Conservation (phyloP, 1,140 invertebrate genomes). For the Plutomurus gul region DNA sequence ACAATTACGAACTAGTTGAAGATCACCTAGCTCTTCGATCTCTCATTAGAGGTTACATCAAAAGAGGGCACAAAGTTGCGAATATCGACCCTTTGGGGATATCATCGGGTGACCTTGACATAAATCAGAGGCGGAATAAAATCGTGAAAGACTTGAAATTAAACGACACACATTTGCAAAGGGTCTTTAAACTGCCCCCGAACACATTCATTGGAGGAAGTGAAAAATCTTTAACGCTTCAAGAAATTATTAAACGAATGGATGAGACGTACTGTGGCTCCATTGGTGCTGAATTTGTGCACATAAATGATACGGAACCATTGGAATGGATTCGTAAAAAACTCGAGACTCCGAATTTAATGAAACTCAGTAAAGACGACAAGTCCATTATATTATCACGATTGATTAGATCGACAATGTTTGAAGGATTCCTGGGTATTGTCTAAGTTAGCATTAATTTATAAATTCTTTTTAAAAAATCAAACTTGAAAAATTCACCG, state of each 20-base stretch:
- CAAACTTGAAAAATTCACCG: no score
- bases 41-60: constrained; percentile 77
- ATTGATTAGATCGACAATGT: constrained; percentile 91
- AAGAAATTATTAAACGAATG: constrained; percentile 89
- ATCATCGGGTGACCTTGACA: constrained; percentile 82
- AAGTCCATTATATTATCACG: constrained; percentile 80
- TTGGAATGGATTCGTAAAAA: constrained; percentile 97
- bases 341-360: constrained; percentile 87
- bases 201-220: constrained; percentile 98
- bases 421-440: constrained; percentile 55
- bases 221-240: constrained; percentile 82
- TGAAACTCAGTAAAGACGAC: not conserved
- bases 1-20: constrained; percentile 84
- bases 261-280: constrained; percentile 87
- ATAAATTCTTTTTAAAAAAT: no score
- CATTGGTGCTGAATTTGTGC: constrained; percentile 99
- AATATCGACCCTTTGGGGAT: constrained; percentile 96
- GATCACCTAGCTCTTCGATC: constrained; percentile 97
- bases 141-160: constrained; percentile 28
- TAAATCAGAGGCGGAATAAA: constrained; percentile 76
- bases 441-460: no score
- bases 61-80: constrained; percentile 97
- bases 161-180: constrained; percentile 96
- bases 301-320: constrained; percentile 98
- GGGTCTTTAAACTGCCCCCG: constrained; percentile 92